phyloP scores from a whole-genome alignment of 2,797 vertebrate species.

The Crossoptilon crossoptilon region DNA sequence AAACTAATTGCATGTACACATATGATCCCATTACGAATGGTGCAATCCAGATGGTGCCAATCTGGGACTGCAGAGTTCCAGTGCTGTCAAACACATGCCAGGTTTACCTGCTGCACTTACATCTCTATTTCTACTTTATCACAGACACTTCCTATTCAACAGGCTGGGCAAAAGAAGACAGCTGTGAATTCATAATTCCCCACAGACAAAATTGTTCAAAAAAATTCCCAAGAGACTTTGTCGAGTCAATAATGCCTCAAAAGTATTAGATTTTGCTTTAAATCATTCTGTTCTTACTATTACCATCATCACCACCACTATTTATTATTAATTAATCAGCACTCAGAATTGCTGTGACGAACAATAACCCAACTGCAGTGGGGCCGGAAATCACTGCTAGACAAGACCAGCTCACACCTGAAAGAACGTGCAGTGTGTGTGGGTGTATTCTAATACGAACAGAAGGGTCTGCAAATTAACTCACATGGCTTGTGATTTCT shows the following conservation, averaged over 20 bases:
- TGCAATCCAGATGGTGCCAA: slow-evolving; percentile 69
- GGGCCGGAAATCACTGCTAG: background rate
- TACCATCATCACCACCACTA: background rate
- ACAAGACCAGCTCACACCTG: background rate
- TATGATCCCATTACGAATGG: slow-evolving; percentile 55
- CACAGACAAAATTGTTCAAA: background rate
- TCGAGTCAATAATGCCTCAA: background rate
- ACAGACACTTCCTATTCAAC: background rate
- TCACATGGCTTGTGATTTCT: background rate
- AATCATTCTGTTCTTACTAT: background rate
- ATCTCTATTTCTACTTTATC: slow-evolving; percentile 5
- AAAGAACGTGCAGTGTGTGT: background rate
- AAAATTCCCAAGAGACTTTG: background rate
- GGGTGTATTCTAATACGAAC: background rate
- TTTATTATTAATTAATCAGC: background rate
- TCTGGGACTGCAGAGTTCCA: slow-evolving; percentile 46
- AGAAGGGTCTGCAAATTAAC: background rate
- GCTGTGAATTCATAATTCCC: fast-evolving
- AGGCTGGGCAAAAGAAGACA: background rate
- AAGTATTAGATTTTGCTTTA: background rate
- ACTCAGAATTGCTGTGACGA: background rate
- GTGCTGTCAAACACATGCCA: slow-evolving; percentile 28
- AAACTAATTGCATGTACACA: slow-evolving; percentile 67
- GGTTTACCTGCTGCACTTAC: slow-evolving; percentile 16
- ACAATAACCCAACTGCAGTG: background rate